Percentiles rank a stretch among this genome's conserved stretches.
These are phyloP conservation scores for Stichopus horrens DNA, from an alignment of 53 echinoderm and acorn worm species.

Conservation along the genomic window DNA sequence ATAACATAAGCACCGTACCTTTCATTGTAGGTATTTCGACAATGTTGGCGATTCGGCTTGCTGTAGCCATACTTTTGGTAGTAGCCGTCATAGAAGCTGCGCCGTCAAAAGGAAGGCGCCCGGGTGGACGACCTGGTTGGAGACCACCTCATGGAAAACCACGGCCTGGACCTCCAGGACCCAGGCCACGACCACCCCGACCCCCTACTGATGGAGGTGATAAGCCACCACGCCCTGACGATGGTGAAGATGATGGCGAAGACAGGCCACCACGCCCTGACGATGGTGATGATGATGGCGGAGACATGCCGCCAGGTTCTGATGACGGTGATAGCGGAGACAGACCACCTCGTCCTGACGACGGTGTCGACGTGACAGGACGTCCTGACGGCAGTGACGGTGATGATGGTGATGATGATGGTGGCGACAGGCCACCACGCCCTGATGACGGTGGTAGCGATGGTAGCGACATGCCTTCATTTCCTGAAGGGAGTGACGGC, in stretches of 20 bases:
- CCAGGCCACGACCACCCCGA: conserved; percentile 7
- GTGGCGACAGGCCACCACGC: not conserved
- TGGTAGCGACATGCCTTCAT: not conserved
- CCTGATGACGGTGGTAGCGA: conserved; percentile 20
- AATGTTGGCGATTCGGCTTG: conserved; percentile 18
- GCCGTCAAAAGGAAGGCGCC: not conserved
- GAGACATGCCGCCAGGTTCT: not conserved
- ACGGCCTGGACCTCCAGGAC: not conserved
- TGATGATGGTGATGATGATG: conserved; percentile 31
- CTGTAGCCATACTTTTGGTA: not conserved
- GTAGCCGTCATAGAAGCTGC: not conserved
- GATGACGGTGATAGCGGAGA: not conserved
- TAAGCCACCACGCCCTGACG: not conserved
- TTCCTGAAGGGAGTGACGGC: not conserved
- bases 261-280: conserved; percentile 18
- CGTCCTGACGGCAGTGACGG: conserved; percentile 1
- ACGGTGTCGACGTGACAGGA: not conserved
- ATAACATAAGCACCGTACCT: not conserved
- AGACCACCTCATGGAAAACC: not conserved
- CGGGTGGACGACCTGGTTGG: not conserved
- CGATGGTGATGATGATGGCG: conserved; percentile 4
- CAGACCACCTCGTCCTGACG: not conserved
- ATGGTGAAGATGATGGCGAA: conserved; percentile 22
- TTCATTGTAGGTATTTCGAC: not conserved
- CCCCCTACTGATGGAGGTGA: conserved; percentile 2